Percentiles rank a stretch among this genome's conserved stretches.
These are phyloP conservation scores for Crotalus horridus DNA, from an alignment of 2,113 vertebrate genomes.

Conservation along the genomic window DNA sequence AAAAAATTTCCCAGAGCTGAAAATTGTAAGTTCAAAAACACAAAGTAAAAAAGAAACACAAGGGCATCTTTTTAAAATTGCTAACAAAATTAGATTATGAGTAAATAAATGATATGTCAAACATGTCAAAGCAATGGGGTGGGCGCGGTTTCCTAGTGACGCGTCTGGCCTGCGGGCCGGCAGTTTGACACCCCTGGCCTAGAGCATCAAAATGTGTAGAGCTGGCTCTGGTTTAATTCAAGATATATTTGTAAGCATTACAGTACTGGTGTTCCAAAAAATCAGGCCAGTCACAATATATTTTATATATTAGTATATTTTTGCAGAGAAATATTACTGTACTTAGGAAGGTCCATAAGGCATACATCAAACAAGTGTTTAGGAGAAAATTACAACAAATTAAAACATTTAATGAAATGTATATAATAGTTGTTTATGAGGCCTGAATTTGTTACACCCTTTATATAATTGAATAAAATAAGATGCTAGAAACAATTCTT, in stretches of 20 bases:
- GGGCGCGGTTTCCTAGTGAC: no score
- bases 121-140: no score
- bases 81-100: background rate
- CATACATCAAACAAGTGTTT: background rate
- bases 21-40: background rate
- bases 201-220: background rate
- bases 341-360: background rate
- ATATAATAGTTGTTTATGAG: background rate
- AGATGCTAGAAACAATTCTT: background rate
- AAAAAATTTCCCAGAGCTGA: background rate
- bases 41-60: background rate
- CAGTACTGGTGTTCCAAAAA: background rate
- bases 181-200: no score
- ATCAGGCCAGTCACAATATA: background rate
- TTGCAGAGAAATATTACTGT: background rate
- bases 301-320: background rate
- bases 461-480: background rate
- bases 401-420: background rate
- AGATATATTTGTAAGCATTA: background rate
- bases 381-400: background rate
- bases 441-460: background rate
- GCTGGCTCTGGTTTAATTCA: background rate
- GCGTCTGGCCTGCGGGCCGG: no score
- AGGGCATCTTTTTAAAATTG: background rate
- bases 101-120: background rate